phyloP scores from a whole-genome alignment of 2,113 vertebrate genomes.

The Peucedramus taeniatus region DNA sequence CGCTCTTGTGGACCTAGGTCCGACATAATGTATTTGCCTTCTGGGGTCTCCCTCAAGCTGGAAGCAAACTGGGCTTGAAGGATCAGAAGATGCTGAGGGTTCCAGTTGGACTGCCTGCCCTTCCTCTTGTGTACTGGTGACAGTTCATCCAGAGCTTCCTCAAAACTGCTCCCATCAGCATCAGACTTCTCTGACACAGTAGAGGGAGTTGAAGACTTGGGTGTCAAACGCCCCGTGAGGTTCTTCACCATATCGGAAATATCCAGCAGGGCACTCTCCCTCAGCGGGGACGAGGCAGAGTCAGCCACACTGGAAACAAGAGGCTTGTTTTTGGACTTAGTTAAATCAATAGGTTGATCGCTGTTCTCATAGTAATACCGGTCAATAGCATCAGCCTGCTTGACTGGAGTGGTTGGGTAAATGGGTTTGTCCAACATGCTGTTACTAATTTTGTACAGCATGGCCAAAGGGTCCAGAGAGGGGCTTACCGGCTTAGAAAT shows the following conservation, averaged over 20 bases:
- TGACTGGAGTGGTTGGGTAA: constrained; percentile 81
- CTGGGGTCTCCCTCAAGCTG: constrained; percentile 89
- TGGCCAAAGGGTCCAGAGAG: constrained; percentile 89
- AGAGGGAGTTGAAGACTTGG: constrained; percentile 96
- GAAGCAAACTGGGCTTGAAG: constrained; percentile 97
- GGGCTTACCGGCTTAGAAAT: constrained; percentile 89
- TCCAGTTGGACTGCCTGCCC: constrained; percentile 99
- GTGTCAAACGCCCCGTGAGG: constrained; percentile 92
- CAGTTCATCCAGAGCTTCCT: constrained; percentile 92
- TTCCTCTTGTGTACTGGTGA: constrained; percentile 95
- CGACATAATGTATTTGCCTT: constrained; percentile 93
- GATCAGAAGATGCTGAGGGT: constrained; percentile 96
- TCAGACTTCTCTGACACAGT: constrained; percentile 94
- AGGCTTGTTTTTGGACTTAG: constrained; percentile 91
- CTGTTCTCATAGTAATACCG: constrained; percentile 87
- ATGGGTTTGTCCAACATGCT: constrained; percentile 95
- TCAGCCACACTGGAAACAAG: constrained; percentile 79
- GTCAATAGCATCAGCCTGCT: constrained; percentile 81
- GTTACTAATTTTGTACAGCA: constrained; percentile 96
- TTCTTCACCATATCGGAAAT: constrained; percentile 99
- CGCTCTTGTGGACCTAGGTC: constrained; percentile 97
- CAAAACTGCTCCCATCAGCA: constrained; percentile 89
- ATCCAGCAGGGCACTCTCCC: constrained; percentile 97
- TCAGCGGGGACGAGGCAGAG: constrained; percentile 80
- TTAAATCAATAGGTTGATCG: constrained; percentile 97